Conservation (phyloP, 2,113 vertebrate species). For the Nothobranchius furzeri region DNA sequence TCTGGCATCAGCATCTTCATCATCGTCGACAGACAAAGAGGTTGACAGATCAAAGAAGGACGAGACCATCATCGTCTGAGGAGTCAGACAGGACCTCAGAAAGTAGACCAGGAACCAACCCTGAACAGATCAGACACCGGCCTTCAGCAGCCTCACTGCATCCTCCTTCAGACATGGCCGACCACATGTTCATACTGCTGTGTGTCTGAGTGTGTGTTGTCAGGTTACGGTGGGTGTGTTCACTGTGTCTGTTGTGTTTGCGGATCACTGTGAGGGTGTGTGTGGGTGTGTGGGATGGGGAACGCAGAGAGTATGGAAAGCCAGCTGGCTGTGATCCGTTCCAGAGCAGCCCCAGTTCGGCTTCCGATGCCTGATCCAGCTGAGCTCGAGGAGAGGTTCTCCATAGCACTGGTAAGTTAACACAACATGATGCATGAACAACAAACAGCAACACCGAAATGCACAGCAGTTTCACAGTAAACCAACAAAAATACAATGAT, state of each 20-base stretch:
- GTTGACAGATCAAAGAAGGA: background rate
- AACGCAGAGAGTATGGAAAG: constrained; percentile 91
- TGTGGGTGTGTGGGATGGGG: constrained; percentile 70
- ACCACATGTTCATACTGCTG: constrained; percentile 63
- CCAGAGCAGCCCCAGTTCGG: constrained; percentile 87
- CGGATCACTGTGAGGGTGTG: constrained; percentile 9
- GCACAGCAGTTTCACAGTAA: background rate
- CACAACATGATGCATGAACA: background rate
- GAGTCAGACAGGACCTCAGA: constrained; percentile 4
- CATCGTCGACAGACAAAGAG: background rate
- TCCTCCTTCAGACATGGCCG: constrained; percentile 47
- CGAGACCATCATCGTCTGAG: constrained; percentile 5
- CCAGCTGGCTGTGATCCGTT: constrained; percentile 89
- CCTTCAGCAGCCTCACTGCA: constrained; percentile 16
- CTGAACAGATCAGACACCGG: constrained; percentile 25
- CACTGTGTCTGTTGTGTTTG: constrained; percentile 1
- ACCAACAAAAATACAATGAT: too few species aligned
- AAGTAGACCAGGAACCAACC: background rate
- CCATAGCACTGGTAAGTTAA: constrained; percentile 86
- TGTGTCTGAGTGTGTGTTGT: constrained; percentile 35
- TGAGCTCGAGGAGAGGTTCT: constrained; percentile 93
- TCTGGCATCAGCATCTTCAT: constrained; percentile 37
- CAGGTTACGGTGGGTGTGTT: constrained; percentile 59
- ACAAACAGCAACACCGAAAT: background rate
- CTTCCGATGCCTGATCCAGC: constrained; percentile 93